Base-by-base conservation (phyloP, 2,888 invertebrate species). In the Myopa tessellatipennis region DNA sequence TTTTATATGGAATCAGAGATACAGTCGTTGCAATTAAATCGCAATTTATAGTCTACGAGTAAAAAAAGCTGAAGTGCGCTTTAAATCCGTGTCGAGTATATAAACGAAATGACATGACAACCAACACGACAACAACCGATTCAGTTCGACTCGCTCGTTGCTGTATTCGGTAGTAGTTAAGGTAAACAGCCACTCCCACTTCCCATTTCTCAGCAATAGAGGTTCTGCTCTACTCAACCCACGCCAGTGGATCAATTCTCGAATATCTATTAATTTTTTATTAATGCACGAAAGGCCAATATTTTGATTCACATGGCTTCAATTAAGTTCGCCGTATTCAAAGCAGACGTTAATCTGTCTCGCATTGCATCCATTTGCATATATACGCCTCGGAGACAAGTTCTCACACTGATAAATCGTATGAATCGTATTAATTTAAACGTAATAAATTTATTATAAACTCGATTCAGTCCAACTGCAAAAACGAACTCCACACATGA, bases 381-480 rank as follows among this genome's bases (percentile, higher is more conserved):
- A 14, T n/a, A 8, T n/a, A 55, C 55, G 55, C 55, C 16, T 61
- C 58, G 14, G 58, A 58, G 18, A 61, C 5, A 61, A 26, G 10
- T 61, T 61, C 34, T 26, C 61, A 61, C 61, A 26, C 61, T 61
- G 26, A 61, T 26, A 14, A 34, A 61, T n/a, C n/a, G n/a, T n/a
- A 61, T 26, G 61, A 61, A 61, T 18, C n/a, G 61, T 4, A 61
- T 61, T 26, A 61, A 61, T 61, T 61, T 18, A 26, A 61, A 26
- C 34, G 61, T 26, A 61, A 61, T 61, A 61, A 61, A 61, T 61
- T 26, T 61, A 61, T 61, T 61, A 12, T 61, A 18, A 4, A 58
- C 58, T 58, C 58, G 18, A 58, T 6, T 58, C 61, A 26, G 3
- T 34, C 34, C 61, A 26, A 6, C 26, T 26, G 26, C 26, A 10